These are phyloP conservation scores for Paramormyrops kingsleyae DNA, from an alignment of 2,113 vertebrate species.

Conservation along the genomic window DNA sequence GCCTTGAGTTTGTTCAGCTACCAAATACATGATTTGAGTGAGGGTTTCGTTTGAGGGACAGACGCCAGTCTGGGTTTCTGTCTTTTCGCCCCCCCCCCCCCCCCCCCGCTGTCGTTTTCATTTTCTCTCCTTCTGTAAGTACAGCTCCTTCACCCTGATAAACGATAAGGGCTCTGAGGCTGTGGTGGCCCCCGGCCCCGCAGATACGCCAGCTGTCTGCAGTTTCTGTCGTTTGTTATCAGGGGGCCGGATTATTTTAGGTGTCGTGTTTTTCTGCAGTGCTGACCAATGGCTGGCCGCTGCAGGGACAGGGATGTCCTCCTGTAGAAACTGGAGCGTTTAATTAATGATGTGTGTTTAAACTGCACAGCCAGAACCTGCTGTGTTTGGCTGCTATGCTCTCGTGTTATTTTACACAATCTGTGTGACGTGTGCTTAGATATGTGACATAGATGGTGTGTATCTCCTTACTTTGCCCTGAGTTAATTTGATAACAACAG, in stretches of 20 bases:
- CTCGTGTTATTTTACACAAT: neutral
- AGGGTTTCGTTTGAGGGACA: constrained; percentile 44
- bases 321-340: neutral
- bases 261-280: neutral
- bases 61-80: constrained; percentile 6
- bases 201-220: neutral
- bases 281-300: neutral
- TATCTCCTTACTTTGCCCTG: neutral
- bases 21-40: constrained; percentile 37
- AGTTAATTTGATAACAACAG: neutral
- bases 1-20: constrained; percentile 27
- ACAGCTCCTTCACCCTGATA: neutral
- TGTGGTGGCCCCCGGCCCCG: constrained; percentile 2
- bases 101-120: neutral
- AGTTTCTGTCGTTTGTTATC: neutral
- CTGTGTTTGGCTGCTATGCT: neutral
- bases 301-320: neutral
- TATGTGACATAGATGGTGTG: neutral
- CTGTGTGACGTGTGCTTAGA: neutral
- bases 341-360: neutral
- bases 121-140: constrained; percentile 28
- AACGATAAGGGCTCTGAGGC: neutral
- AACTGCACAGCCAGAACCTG: neutral
- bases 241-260: neutral
- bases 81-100: neutral